Conservation (phyloP, 2,113 vertebrate species). For the Leptocoma aspasia region DNA sequence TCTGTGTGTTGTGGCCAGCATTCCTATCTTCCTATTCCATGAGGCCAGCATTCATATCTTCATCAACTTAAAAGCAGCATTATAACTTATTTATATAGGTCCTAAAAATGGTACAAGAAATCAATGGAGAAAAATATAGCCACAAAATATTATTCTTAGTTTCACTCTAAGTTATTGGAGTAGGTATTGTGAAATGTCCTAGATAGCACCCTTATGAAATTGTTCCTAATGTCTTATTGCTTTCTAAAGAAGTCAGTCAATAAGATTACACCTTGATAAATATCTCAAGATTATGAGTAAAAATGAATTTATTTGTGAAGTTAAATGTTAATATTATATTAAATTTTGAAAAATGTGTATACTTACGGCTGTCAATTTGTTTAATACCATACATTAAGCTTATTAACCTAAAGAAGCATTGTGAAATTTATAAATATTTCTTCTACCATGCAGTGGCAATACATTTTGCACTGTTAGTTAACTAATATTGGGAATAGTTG, state of each 20-base stretch:
- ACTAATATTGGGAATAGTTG: not conserved
- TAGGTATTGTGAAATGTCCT: not conserved
- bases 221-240: not conserved
- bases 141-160: not conserved
- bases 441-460: not conserved
- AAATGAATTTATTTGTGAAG: not conserved
- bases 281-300: not conserved
- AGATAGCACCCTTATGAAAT: not conserved
- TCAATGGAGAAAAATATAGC: not conserved
- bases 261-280: not conserved
- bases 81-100: not conserved
- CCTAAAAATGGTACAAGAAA: not conserved
- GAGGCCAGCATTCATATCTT: not conserved
- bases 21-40: not conserved
- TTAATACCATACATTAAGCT: not conserved
- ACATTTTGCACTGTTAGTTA: not conserved
- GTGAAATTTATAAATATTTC: not conserved
- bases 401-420: not conserved
- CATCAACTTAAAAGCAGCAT: not conserved
- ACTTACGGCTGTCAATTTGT: not conserved
- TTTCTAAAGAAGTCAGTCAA: not conserved
- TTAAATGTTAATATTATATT: not conserved
- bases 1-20: not conserved
- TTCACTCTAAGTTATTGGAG: not conserved
- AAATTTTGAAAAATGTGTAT: not conserved